Conservation (phyloP, 2,797 vertebrate species). For the Champsocephalus esox region DNA sequence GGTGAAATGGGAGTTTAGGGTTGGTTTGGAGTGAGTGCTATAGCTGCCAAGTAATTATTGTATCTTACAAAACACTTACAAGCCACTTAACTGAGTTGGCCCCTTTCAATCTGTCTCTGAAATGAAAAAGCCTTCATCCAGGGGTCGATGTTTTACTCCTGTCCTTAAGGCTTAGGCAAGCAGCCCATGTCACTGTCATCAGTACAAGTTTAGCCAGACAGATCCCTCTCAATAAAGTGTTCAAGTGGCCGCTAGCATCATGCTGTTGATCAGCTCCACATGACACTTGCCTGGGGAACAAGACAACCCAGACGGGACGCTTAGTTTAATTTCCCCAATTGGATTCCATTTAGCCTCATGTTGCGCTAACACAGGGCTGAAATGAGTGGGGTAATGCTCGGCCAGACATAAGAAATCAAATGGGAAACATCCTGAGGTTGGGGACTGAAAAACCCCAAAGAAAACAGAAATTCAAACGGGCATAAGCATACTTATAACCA, state of each 20-base stretch:
- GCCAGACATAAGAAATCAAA: slow-evolving; percentile 13
- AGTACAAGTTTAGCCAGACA: background rate
- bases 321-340: slow-evolving; percentile 40
- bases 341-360: slow-evolving; percentile 51
- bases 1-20: slow-evolving; percentile 12
- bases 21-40: background rate
- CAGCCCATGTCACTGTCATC: slow-evolving; percentile 12
- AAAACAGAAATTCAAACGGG: background rate
- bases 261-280: slow-evolving; percentile 24
- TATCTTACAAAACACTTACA: slow-evolving; percentile 39
- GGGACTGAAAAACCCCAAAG: background rate
- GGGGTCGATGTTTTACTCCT: background rate
- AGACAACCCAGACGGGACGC: slow-evolving; percentile 22
- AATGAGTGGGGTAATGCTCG: slow-evolving; percentile 19
- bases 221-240: slow-evolving; percentile 50
- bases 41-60: slow-evolving; percentile 31
- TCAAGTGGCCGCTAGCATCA: slow-evolving; percentile 21
- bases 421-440: slow-evolving; percentile 9
- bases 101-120: slow-evolving; percentile 23
- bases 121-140: slow-evolving; percentile 27
- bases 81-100: slow-evolving; percentile 16
- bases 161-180: slow-evolving; percentile 28
- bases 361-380: slow-evolving; percentile 7
- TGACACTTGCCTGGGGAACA: slow-evolving; percentile 19
- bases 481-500: background rate